phyloP scores from a whole-genome alignment of 2,888 invertebrate species.

The Drosophila rubida region DNA sequence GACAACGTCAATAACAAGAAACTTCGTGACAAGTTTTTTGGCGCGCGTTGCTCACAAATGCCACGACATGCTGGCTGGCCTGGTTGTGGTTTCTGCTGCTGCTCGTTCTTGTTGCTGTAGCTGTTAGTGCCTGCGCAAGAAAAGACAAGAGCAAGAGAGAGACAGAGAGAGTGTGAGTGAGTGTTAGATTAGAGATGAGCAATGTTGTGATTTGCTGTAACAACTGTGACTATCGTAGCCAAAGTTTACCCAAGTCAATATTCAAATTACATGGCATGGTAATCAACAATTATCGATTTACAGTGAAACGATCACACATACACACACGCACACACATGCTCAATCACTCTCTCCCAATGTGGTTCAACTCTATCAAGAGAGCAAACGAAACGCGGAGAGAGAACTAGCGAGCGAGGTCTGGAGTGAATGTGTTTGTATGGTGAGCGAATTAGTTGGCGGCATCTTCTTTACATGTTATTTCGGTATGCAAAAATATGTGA shows the following conservation, averaged over 20 bases:
- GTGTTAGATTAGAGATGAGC: constrained; percentile 19
- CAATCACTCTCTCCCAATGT: constrained; percentile 2
- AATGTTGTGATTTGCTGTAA: constrained; percentile 13
- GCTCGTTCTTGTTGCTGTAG: constrained; percentile 34
- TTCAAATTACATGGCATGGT: background rate
- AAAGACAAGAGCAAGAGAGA: constrained; percentile 3
- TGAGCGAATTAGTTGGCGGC: constrained; percentile 60
- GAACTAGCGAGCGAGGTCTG: constrained; percentile 8
- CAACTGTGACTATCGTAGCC: background rate
- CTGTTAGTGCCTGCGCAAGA: constrained; percentile 49
- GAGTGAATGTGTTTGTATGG: constrained; percentile 23
- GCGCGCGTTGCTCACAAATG: constrained; percentile 65
- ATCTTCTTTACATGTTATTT: constrained; percentile 54
- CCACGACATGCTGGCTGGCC: constrained; percentile 66
- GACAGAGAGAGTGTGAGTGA: constrained; percentile 4
- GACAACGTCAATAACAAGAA: constrained; percentile 55
- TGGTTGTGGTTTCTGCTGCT: constrained; percentile 53
- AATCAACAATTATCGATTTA: constrained; percentile 10
- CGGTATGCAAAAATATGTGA: constrained; percentile 76
- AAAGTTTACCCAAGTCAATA: background rate
- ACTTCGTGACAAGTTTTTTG: constrained; percentile 64
- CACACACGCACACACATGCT: too few relatives aligned
- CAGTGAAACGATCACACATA: constrained; percentile 18
- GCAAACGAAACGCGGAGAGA: background rate
- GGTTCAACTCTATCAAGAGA: constrained; percentile 33